Conservation (phyloP, 2,797 vertebrate genomes). For the Uromys caudimaculatus region DNA sequence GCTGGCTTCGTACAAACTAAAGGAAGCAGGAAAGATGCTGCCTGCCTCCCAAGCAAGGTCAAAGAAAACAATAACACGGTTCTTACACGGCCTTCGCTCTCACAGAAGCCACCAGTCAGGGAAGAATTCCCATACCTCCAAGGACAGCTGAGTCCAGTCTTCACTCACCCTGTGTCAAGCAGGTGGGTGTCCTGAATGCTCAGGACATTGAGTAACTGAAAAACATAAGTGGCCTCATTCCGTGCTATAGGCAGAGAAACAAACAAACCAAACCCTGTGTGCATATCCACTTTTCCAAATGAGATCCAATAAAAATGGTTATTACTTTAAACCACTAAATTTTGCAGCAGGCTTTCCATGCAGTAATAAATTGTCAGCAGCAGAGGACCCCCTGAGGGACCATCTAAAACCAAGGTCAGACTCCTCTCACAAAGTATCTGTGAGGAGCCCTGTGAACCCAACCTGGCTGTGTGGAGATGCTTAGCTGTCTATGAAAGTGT, state of each 20-base stretch:
- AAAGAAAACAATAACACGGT: background rate
- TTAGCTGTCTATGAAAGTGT: constrained; percentile 9
- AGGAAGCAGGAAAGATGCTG: background rate
- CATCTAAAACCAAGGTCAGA: background rate
- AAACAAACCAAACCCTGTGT: background rate
- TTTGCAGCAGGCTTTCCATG: background rate
- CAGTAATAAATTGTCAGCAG: background rate
- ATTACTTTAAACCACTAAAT: constrained; percentile 16
- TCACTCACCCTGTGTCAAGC: background rate
- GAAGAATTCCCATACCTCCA: background rate
- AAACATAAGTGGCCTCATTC: background rate
- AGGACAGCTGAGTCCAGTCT: background rate
- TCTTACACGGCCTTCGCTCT: background rate
- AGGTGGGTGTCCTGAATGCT: background rate
- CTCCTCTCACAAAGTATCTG: background rate
- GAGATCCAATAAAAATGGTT: background rate
- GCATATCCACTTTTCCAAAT: background rate
- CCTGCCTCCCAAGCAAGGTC: background rate
- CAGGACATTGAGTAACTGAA: background rate
- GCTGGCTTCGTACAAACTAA: background rate
- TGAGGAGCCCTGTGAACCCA: background rate
- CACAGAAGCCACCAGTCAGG: background rate
- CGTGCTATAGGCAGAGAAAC: background rate
- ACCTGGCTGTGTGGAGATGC: background rate
- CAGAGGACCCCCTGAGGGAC: background rate